Conservation (phyloP, 2,888 invertebrate genomes). For the Brenthis hecate region DNA sequence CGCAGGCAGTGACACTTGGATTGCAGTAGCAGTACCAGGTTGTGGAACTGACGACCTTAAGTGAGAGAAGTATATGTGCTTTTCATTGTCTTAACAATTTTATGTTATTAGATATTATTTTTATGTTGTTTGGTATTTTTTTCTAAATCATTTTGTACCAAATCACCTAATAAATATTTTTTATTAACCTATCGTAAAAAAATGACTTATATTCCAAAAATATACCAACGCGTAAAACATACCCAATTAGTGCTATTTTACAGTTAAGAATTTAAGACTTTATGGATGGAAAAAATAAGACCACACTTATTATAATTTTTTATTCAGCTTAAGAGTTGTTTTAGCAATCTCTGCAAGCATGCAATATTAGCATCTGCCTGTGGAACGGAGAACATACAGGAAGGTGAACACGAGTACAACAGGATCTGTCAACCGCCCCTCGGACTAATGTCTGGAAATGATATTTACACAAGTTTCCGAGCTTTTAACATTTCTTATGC, state of each 20-base stretch:
- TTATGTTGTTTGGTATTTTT: too few species aligned
- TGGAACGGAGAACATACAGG: conserved; percentile 50
- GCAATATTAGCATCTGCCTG: conserved; percentile 61
- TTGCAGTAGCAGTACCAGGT: conserved; percentile 66
- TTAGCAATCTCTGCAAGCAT: conserved; percentile 54
- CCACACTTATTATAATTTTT: background rate
- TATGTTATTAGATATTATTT: too few species aligned
- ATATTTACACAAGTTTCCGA: conserved; percentile 52
- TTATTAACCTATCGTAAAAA: too few species aligned
- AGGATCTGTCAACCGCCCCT: conserved; percentile 55
- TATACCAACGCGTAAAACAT: too few species aligned
- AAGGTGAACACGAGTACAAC: conserved; percentile 54
- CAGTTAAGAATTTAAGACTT: too few species aligned
- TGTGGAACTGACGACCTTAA: conserved; percentile 54
- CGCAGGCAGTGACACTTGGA: conserved; percentile 59
- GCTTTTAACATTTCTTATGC: conserved; percentile 67
- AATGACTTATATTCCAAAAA: too few species aligned
- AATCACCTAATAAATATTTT: too few species aligned
- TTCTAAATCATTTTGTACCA: too few species aligned
- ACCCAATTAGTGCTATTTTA: too few species aligned
- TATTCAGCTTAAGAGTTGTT: too few species aligned
- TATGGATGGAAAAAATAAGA: too few species aligned
- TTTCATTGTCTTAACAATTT: background rate
- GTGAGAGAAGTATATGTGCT: conserved; percentile 44
- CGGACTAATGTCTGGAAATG: conserved; percentile 49